These are phyloP conservation scores for Ernsta delagoae DNA, from an alignment of 2,888 invertebrate species.

Conservation along the genomic window DNA sequence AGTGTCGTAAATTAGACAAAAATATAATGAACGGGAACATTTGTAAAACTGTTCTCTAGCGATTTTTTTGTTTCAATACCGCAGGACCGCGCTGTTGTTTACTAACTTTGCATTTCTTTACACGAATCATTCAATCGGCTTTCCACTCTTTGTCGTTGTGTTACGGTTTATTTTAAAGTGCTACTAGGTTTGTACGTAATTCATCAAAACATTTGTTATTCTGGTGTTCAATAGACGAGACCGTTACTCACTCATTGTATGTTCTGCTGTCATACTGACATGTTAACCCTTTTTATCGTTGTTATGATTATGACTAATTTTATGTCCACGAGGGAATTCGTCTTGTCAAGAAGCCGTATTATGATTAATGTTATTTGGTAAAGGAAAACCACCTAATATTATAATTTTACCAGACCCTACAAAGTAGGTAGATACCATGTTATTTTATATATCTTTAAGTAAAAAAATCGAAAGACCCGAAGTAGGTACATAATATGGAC, in stretches of 20 bases:
- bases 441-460: too few relatives aligned
- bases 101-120: slow-evolving; percentile 29
- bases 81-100: slow-evolving; percentile 36
- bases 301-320: slow-evolving; percentile 47
- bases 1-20: slow-evolving; percentile 70
- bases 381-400: too few relatives aligned
- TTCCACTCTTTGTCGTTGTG: slow-evolving; percentile 24
- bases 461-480: too few relatives aligned
- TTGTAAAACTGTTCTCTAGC: slow-evolving; percentile 70
- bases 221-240: slow-evolving; percentile 46
- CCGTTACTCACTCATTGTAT: slow-evolving; percentile 48
- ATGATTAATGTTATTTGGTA: too few relatives aligned
- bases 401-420: too few relatives aligned
- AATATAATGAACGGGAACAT: slow-evolving; percentile 74
- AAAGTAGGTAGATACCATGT: too few relatives aligned
- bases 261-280: slow-evolving; percentile 38
- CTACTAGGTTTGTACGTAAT: slow-evolving; percentile 45
- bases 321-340: slow-evolving; percentile 39
- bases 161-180: not conserved
- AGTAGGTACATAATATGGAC: too few relatives aligned
- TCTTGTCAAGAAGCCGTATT: not conserved
- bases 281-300: slow-evolving; percentile 42
- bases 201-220: slow-evolving; percentile 51
- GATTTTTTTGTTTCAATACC: slow-evolving; percentile 49
- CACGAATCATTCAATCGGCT: not conserved